Percentiles rank a stretch among this genome's conserved stretches.
These are phyloP conservation scores for Chamaetylas fuelleborni DNA, from an alignment of 2,113 vertebrate species.

Conservation along the genomic window DNA sequence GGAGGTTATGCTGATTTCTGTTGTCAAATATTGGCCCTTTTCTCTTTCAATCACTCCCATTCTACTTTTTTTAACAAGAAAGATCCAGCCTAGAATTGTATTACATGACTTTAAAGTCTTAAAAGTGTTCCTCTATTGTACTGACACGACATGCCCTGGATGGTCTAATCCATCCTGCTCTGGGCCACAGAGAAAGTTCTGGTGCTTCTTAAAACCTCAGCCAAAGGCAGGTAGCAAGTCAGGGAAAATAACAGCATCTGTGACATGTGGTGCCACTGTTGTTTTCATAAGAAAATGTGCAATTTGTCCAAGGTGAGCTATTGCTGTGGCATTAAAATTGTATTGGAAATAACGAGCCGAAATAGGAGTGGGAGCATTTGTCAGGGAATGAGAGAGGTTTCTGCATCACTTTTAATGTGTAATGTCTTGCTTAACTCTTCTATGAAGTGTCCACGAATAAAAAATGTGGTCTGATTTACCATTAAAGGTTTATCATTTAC, in stretches of 20 bases:
- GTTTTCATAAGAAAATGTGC: background rate
- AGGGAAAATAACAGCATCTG: background rate
- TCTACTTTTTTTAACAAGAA: slow-evolving; percentile 77
- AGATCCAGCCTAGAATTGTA: slow-evolving; percentile 80
- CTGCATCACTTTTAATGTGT: background rate
- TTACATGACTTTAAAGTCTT: slow-evolving; percentile 86
- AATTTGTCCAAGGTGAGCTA: slow-evolving; percentile 4
- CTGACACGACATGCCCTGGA: slow-evolving; percentile 70
- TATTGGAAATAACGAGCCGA: background rate
- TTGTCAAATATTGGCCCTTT: slow-evolving; percentile 84
- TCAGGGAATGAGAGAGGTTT: background rate
- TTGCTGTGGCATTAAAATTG: background rate
- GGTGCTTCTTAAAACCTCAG: slow-evolving; percentile 62
- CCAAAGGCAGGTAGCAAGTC: slow-evolving; percentile 46
- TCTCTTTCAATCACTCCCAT: slow-evolving; percentile 79
- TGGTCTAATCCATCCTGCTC: slow-evolving; percentile 70
- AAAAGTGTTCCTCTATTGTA: slow-evolving; percentile 78
- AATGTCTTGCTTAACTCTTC: background rate
- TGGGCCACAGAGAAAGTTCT: slow-evolving; percentile 73
- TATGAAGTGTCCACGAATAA: background rate
- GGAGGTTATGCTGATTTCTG: slow-evolving; percentile 87
- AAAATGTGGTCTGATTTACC: background rate
- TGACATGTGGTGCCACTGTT: background rate
- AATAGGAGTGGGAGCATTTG: background rate
- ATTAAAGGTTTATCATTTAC: background rate